phyloP scores from a whole-genome alignment of 1,140 invertebrate species.

The Halictus rubicundus region DNA sequence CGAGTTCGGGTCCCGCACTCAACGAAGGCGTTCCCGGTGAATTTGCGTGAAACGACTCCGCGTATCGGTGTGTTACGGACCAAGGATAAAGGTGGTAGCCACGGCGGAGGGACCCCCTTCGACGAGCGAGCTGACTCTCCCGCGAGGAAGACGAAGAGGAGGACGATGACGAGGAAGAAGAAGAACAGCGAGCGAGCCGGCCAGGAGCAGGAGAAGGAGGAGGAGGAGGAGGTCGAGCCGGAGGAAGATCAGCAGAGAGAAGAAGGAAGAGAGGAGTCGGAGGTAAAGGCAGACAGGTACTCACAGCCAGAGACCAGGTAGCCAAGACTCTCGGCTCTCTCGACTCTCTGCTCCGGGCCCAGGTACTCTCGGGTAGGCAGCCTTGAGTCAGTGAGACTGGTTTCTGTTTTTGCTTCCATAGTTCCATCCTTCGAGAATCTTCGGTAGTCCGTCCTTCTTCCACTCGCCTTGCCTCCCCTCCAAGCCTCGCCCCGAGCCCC shows the following conservation, averaged over 20 bases:
- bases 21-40: conserved; percentile 66
- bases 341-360: conserved; percentile 24
- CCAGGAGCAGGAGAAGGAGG: neutral
- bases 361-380: conserved; percentile 65
- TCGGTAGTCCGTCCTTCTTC: conserved; percentile 77
- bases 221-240: conserved; percentile 12
- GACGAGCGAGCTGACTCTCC: conserved; percentile 17
- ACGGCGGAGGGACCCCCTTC: conserved; percentile 19
- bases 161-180: neutral
- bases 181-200: neutral
- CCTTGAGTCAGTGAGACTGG: conserved; percentile 81
- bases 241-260: conserved; percentile 1
- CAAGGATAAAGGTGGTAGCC: conserved; percentile 64
- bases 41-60: conserved; percentile 77
- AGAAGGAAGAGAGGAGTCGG: conserved; percentile 40
- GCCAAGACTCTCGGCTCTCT: conserved; percentile 47
- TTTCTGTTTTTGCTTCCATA: conserved; percentile 81
- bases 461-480: conserved; percentile 48
- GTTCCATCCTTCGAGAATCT: conserved; percentile 77
- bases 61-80: conserved; percentile 56
- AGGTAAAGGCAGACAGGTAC: conserved; percentile 66
- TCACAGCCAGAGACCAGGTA: conserved; percentile 60
- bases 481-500: conserved; percentile 1
- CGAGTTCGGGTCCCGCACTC: conserved; percentile 51
- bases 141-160: conserved; percentile 2